Conservation (phyloP, 2,113 vertebrate genomes). For the Sclerurus mexicanus region DNA sequence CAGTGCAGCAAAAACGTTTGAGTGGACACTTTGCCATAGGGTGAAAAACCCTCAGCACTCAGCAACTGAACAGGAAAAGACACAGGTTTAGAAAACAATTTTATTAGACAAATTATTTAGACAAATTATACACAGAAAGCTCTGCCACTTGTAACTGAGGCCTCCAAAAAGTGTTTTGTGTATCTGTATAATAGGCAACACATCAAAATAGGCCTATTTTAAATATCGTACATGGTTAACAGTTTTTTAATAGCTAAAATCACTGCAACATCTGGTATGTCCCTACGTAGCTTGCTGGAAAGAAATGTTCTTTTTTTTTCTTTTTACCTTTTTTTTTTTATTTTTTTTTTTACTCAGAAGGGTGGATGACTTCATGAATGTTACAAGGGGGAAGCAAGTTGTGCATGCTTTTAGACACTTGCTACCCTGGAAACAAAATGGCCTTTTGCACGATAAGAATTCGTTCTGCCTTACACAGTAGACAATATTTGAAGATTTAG, state of each 20-base stretch:
- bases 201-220: conserved; percentile 99
- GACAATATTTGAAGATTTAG: conserved; percentile 88
- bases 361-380: conserved; percentile 90
- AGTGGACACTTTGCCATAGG: neutral
- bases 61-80: conserved; percentile 52
- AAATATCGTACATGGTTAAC: conserved; percentile 97
- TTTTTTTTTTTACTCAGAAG: conserved; percentile 57
- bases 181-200: conserved; percentile 98
- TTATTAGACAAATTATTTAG: conserved; percentile 99
- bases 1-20: neutral
- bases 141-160: conserved; percentile 99
- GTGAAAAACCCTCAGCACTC: neutral
- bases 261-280: conserved; percentile 92
- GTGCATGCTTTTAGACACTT: conserved; percentile 95
- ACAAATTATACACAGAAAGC: conserved; percentile 99
- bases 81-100: conserved; percentile 98
- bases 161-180: conserved; percentile 93
- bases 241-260: conserved; percentile 82
- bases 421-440: conserved; percentile 85
- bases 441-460: conserved; percentile 80
- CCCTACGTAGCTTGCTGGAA: conserved; percentile 77
- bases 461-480: conserved; percentile 88
- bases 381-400: conserved; percentile 92
- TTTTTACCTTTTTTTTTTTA: neutral
- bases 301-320: neutral